Evolutionary conservation across 2,797 vertebrate genomes (phyloP), one percentile per base, ranked within the genome.

Genomic region (Pangasius mekongensis): DNA sequence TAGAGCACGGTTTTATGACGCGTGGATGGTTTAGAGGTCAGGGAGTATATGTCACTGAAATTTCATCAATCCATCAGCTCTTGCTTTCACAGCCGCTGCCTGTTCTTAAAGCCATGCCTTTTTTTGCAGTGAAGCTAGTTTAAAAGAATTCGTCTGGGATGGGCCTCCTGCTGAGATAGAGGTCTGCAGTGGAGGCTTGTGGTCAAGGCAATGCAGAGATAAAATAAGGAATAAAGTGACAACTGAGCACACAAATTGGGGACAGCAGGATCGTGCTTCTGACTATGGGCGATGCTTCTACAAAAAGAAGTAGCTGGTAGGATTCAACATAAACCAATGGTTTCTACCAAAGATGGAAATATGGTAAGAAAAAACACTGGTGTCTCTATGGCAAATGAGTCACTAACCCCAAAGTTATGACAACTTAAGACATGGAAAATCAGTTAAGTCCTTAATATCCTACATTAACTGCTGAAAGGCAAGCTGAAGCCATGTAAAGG

Each of bases 61-160:
- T 90, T 88, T 88, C 88, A 90, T 91, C 91, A 90, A 88, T 88
- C 78, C 66, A 77, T 85, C 88, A 88, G 86, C 88, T 87, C 69
- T 74, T 9, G 54, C 36, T 74, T 73, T 82, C 74, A 47, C 69
- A 84, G 69, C 69, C n/a, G 49, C 71, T 80, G 87, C 56, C 85
- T 13, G 30, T 83, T 81, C 80, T 16, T 67, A 81, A 60, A 84
- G 83, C 78, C 58, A 10, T 47, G 56, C 18, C 49, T 10, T 60
- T 88, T 88, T 43, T 71, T 86, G 7, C 83, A 58, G 66, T n/a
- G 58, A 43, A 62, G 36, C 36, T 47, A 58, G 66, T 86, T 86
- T 71, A 71, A 87, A 54, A 43, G 85, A 86, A 80, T 78, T 87
- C 39, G 54, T 49, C 56, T 13, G 54, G 49, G 62, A 74, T 52